Conservation (phyloP, 1,140 invertebrate species). For the Bombus cullumanus region DNA sequence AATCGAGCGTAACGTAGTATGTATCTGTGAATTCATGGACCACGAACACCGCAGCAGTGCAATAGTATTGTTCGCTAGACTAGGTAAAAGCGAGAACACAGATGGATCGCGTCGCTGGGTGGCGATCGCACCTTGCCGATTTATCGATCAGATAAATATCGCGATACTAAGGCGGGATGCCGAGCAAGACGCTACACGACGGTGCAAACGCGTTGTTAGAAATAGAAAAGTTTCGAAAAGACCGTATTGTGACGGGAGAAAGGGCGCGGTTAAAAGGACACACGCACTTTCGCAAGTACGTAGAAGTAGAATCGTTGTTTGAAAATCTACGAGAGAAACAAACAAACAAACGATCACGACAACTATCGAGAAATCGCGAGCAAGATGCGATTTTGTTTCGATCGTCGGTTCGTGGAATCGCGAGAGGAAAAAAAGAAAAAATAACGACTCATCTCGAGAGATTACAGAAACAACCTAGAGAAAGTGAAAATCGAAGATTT, state of each 20-base stretch:
- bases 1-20: not conserved
- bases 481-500: too few relatives aligned
- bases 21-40: slow-evolving; percentile 1
- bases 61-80: not conserved
- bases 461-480: too few relatives aligned
- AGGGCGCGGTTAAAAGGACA: not conserved
- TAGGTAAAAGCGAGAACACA: not conserved
- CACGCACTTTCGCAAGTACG: too few relatives aligned
- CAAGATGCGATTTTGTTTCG: slow-evolving; percentile 58
- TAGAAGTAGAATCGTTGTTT: not conserved
- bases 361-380: slow-evolving; percentile 13
- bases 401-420: slow-evolving; percentile 63
- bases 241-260: not conserved
- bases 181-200: too few relatives aligned
- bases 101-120: too few relatives aligned
- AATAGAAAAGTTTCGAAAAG: not conserved
- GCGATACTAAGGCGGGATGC: not conserved
- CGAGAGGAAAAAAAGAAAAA: slow-evolving; percentile 11
- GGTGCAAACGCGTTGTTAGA: not conserved
- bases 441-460: too few relatives aligned
- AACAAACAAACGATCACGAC: too few relatives aligned
- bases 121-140: not conserved
- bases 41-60: not conserved
- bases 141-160: not conserved
- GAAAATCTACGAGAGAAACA: not conserved